Conservation (phyloP, 2,888 invertebrate genomes). For the Esperia sulphurella region DNA sequence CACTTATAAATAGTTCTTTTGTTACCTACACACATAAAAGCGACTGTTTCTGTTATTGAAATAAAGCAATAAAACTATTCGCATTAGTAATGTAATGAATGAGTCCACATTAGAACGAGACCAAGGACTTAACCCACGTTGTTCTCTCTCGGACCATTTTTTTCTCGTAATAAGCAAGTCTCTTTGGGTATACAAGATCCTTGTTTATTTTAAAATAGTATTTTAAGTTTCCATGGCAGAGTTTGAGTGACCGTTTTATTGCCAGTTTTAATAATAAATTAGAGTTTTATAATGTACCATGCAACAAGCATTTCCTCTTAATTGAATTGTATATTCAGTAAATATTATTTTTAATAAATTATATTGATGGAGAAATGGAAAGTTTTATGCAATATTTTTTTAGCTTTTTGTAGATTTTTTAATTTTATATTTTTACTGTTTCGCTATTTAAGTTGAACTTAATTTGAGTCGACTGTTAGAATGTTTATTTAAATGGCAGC, state of each 20-base stretch:
- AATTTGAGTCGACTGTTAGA: slow-evolving; percentile 13
- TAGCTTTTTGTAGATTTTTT: slow-evolving; percentile 38
- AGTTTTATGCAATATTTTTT: slow-evolving; percentile 62
- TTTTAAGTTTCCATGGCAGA: slow-evolving; percentile 32
- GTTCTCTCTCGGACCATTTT: no score
- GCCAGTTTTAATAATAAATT: slow-evolving; percentile 29
- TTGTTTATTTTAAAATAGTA: no score
- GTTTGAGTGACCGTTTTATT: slow-evolving; percentile 29
- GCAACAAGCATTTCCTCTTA: slow-evolving; percentile 33
- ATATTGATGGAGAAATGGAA: slow-evolving; percentile 43
- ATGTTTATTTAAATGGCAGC: slow-evolving; percentile 39
- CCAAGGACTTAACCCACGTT: no score
- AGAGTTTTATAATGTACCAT: slow-evolving; percentile 18
- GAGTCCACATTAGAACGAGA: no score
- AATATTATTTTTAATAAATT: slow-evolving; percentile 58
- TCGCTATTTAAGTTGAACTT: slow-evolving; percentile 30
- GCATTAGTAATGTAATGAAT: no score
- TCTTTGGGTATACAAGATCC: no score
- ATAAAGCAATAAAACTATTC: no score
- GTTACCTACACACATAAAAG: no score
- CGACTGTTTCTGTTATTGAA: no score
- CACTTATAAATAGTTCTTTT: no score
- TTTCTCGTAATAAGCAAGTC: no score
- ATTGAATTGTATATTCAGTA: slow-evolving; percentile 67
- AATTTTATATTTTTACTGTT: slow-evolving; percentile 36